Evolutionary conservation across 1,140 invertebrate genomes (phyloP).

Genomic region (Drosophila lini): DNA sequence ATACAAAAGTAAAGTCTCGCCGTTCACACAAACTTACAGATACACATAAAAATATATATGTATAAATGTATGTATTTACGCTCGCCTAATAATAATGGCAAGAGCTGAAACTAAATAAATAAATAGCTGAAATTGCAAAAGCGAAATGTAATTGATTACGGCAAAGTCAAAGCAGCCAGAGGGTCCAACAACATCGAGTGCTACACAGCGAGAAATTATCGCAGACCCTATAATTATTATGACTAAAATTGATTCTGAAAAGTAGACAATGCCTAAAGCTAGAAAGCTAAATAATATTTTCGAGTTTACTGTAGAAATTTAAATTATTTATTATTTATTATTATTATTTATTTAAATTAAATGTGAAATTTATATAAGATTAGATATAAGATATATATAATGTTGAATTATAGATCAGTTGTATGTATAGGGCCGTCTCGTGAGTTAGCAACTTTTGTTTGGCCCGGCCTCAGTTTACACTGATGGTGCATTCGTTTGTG

Average conservation of each 20-base stretch:
- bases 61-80: constrained; percentile 11
- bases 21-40: constrained; percentile 13
- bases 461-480: too few relatives aligned
- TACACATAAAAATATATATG: constrained; percentile 11
- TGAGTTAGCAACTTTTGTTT: too few relatives aligned
- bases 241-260: neutral
- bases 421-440: too few relatives aligned
- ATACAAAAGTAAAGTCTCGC: constrained; percentile 56
- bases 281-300: neutral
- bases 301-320: neutral
- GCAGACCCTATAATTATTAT: too few relatives aligned
- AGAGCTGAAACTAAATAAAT: constrained; percentile 81
- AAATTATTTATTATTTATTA: too few relatives aligned
- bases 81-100: constrained; percentile 74
- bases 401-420: too few relatives aligned
- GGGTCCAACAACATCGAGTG: constrained; percentile 30
- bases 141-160: constrained; percentile 81
- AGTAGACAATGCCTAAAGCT: neutral
- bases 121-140: constrained; percentile 82
- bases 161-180: constrained; percentile 57
- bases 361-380: too few relatives aligned
- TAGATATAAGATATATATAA: too few relatives aligned
- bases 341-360: too few relatives aligned
- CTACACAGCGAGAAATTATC: constrained; percentile 19
- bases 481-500: too few relatives aligned